phyloP scores from a whole-genome alignment of 2,113 vertebrate species.

The Chionodraco myersi region DNA sequence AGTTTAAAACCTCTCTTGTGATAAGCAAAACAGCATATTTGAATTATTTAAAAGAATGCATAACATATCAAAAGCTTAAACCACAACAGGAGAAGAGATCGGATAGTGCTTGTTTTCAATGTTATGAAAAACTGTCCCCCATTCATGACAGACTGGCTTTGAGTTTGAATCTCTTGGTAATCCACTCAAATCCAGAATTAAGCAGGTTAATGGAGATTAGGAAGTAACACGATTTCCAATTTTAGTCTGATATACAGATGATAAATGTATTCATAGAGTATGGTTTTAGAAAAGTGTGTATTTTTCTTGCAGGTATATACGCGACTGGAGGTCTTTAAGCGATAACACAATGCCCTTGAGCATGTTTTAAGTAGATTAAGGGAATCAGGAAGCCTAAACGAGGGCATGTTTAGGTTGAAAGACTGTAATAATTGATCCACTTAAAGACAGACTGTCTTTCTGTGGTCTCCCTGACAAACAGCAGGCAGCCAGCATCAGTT shows the following conservation, averaged over 20 bases:
- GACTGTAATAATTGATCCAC: conserved; percentile 55
- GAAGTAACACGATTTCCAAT: conserved; percentile 49
- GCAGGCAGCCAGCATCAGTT: conserved; percentile 34
- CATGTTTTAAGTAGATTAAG: conserved; percentile 52
- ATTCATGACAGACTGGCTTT: conserved; percentile 8
- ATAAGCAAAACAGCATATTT: background rate
- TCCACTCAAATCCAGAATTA: conserved; percentile 44
- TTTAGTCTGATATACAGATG: conserved; percentile 20
- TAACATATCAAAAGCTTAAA: background rate
- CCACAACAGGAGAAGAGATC: background rate
- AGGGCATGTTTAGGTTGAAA: conserved; percentile 58
- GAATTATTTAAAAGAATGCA: background rate
- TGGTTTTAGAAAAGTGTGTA: conserved; percentile 12
- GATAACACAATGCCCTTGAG: conserved; percentile 33
- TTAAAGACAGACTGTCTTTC: conserved; percentile 41
- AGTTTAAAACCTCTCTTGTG: background rate
- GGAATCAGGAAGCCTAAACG: conserved; percentile 23
- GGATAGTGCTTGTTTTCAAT: background rate
- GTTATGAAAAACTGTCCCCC: conserved; percentile 9
- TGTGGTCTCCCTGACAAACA: conserved; percentile 30
- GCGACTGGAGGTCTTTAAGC: conserved; percentile 19
- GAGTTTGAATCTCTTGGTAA: conserved; percentile 44
- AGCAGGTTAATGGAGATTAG: conserved; percentile 60
- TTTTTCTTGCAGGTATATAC: background rate
- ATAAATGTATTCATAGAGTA: conserved; percentile 26